Evolutionary conservation across 2,797 vertebrate species (phyloP).

Genomic region (Eulemur mongoz): DNA sequence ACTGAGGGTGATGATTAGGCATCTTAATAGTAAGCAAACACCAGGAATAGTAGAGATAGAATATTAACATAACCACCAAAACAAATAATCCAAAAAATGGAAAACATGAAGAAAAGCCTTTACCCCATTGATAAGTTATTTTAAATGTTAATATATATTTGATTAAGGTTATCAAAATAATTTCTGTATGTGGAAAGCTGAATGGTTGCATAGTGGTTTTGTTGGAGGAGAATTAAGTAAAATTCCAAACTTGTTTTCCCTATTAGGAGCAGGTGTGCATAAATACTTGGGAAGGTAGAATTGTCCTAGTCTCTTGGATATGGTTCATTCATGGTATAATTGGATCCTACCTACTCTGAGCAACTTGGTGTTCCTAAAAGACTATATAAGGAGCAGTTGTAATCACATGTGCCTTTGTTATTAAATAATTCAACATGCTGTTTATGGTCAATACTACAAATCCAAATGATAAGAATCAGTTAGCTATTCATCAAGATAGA

Average conservation of each 20-base stretch:
- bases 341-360: not conserved
- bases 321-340: not conserved
- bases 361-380: not conserved
- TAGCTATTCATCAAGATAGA: not conserved
- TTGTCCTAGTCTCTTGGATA: not conserved
- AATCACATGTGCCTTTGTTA: not conserved
- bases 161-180: slow-evolving; percentile 11
- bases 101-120: not conserved
- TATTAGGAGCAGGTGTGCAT: not conserved
- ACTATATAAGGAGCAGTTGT: not conserved
- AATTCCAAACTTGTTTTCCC: not conserved
- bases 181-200: not conserved
- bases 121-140: not conserved
- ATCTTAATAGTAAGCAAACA: slow-evolving; percentile 18
- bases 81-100: not conserved
- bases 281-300: not conserved
- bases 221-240: not conserved
- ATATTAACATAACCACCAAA: not conserved
- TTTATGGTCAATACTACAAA: not conserved
- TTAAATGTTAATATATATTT: not conserved
- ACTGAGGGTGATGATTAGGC: not conserved
- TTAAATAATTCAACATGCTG: not conserved
- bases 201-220: not conserved
- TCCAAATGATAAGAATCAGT: not conserved
- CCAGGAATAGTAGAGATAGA: not conserved